A percentile compares a stretch with the other conserved stretches of the same genome.
phyloP scores from a whole-genome alignment of 2,113 vertebrate species.

The Laterallus jamaicensis region DNA sequence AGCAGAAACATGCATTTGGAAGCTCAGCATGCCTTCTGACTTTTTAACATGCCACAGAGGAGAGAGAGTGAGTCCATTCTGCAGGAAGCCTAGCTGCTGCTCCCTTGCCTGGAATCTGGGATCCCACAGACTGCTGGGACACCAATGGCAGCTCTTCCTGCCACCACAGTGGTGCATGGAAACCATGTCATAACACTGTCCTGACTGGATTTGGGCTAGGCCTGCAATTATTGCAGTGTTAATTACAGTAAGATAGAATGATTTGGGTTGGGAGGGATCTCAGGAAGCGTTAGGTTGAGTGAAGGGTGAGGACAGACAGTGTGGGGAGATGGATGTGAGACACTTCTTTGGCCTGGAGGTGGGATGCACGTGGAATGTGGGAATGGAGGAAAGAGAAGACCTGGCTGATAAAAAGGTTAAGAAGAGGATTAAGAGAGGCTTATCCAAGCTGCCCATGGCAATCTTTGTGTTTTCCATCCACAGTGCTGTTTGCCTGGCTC shows the following conservation, averaged over 20 bases:
- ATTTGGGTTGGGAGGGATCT: neutral
- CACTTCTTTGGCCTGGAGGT: neutral
- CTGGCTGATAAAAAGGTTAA: neutral
- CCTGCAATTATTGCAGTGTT: neutral
- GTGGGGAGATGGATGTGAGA: neutral
- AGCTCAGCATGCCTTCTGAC: neutral
- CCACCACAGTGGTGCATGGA: accelerated
- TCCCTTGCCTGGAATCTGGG: accelerated
- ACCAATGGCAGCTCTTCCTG: neutral
- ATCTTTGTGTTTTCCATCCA: neutral
- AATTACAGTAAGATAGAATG: accelerated
- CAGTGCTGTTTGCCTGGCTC: neutral
- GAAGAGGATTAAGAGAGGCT: neutral
- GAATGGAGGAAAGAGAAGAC: neutral
- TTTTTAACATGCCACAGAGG: neutral
- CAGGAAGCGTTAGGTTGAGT: neutral
- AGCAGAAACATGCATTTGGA: neutral
- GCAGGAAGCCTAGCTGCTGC: neutral
- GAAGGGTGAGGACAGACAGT: neutral
- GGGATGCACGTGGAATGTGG: neutral
- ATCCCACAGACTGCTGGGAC: neutral
- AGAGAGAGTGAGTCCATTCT: neutral
- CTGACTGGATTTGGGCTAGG: accelerated
- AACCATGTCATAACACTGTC: neutral
- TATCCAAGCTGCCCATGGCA: neutral